phyloP scores from a whole-genome alignment of 2,797 vertebrate genomes.

The Gallirallus australis region DNA sequence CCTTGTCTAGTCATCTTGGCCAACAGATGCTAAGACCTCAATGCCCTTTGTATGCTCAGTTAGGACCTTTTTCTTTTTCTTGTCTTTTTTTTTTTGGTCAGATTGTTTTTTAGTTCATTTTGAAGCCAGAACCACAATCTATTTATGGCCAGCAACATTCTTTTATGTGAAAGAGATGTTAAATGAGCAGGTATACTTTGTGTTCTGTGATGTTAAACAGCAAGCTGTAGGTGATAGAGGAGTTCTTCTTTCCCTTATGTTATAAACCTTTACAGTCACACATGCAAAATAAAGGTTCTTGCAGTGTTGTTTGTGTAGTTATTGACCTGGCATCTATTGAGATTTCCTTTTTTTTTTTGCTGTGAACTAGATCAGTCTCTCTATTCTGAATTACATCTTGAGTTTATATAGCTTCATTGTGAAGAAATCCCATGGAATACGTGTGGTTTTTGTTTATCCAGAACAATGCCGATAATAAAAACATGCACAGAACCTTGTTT shows the following conservation, averaged over 20 bases:
- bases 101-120: no score
- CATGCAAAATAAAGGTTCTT: background rate
- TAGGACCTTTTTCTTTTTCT: background rate
- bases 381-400: background rate
- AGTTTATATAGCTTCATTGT: background rate
- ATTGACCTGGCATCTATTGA: background rate
- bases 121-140: no score
- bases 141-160: rapidly evolving
- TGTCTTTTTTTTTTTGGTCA: background rate
- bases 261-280: background rate
- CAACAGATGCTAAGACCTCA: background rate
- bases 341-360: background rate
- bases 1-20: background rate
- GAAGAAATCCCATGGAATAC: background rate
- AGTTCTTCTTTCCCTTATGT: background rate
- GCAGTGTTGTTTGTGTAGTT: background rate
- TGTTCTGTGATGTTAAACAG: background rate
- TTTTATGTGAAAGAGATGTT: background rate
- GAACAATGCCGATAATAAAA: constrained; percentile 22
- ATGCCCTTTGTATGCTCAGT: background rate
- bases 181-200: background rate
- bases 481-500: background rate
- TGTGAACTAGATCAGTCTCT: background rate
- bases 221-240: background rate
- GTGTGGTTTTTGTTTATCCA: background rate